A percentile compares a stretch with the other conserved stretches of the same genome.
These are phyloP conservation scores for Gambelia wislizenii DNA, from an alignment of 2,797 vertebrate species.

Conservation along the genomic window DNA sequence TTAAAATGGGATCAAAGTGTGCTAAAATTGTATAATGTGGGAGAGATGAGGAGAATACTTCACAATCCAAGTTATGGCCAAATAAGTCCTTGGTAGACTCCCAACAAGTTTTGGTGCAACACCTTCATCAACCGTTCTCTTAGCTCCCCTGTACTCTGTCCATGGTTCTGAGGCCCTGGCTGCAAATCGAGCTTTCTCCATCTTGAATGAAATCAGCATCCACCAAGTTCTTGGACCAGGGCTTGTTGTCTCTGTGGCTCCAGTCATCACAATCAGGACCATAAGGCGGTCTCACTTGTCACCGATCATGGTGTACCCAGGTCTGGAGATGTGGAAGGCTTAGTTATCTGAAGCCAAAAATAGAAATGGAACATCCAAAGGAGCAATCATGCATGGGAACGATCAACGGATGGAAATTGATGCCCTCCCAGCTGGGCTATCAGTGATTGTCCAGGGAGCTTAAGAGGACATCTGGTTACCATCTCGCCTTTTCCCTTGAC, in stretches of 20 bases:
- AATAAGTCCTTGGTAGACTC: too few relatives aligned
- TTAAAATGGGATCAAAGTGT: too few relatives aligned
- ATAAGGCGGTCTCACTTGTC: background rate
- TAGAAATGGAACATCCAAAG: background rate
- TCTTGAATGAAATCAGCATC: background rate
- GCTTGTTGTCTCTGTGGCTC: background rate
- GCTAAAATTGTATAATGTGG: too few relatives aligned
- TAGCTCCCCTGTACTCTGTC: constrained; percentile 5
- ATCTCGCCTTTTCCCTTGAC: constrained; percentile 66
- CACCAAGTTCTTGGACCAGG: background rate
- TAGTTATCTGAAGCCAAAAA: background rate
- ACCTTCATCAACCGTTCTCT: too few relatives aligned
- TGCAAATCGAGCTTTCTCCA: background rate
- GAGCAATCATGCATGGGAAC: background rate
- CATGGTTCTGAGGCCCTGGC: constrained; percentile 11
- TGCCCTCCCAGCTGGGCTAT: background rate
- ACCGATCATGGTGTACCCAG: background rate
- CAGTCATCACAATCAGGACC: too few relatives aligned
- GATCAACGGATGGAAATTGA: background rate
- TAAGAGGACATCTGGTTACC: constrained; percentile 71
- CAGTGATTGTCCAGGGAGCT: constrained; percentile 67
- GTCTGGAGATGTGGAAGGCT: background rate
- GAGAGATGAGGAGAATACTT: too few relatives aligned
- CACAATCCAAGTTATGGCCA: too few relatives aligned
- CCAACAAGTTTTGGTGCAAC: background rate